phyloP scores from a whole-genome alignment of 2,113 vertebrate species.

The Suricata suricatta region DNA sequence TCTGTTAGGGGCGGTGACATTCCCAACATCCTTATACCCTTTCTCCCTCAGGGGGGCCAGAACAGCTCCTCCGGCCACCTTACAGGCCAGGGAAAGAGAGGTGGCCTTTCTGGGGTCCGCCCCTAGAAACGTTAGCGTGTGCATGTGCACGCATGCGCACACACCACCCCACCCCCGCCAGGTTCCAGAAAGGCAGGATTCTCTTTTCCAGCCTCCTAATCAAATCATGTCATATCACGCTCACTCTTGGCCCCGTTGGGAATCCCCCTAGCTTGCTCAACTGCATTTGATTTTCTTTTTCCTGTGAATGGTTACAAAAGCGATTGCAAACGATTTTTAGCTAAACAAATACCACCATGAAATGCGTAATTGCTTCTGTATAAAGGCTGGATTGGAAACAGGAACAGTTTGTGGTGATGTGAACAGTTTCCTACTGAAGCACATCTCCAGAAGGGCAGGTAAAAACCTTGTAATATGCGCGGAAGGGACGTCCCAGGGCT shows the following conservation, averaged over 20 bases:
- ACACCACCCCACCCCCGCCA: not conserved
- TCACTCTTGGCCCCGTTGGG: not conserved
- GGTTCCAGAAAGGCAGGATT: not conserved
- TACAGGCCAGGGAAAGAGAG: not conserved
- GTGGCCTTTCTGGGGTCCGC: not conserved
- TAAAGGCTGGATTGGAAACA: not conserved
- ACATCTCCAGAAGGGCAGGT: not conserved
- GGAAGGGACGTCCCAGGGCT: not conserved
- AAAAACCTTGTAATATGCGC: not conserved
- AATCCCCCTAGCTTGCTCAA: not conserved
- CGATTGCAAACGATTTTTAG: not conserved
- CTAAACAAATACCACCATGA: not conserved
- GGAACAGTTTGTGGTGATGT: not conserved
- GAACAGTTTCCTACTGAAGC: not conserved
- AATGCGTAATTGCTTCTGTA: not conserved
- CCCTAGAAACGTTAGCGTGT: too few species aligned
- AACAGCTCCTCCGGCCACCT: not conserved
- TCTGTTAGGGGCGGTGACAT: not conserved
- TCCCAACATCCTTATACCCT: not conserved
- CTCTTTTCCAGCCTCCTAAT: not conserved
- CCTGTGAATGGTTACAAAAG: not conserved
- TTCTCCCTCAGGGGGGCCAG: not conserved
- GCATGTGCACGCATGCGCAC: rapidly evolving
- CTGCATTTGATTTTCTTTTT: not conserved
- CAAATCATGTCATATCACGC: not conserved